phyloP scores from a whole-genome alignment of 2,797 vertebrate genomes.

The Notamacropus eugenii region DNA sequence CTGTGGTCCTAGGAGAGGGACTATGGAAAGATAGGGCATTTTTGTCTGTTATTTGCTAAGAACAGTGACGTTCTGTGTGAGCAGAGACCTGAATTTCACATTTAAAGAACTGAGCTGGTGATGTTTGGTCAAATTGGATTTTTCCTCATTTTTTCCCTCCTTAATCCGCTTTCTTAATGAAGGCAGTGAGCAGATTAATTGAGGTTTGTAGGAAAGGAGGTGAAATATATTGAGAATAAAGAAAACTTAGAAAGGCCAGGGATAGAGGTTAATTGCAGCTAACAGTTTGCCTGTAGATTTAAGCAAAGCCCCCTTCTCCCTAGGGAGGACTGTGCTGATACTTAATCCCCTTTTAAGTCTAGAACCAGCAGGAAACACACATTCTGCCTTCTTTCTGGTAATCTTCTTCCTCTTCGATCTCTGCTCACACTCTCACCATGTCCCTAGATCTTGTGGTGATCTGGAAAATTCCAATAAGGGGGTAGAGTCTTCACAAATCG shows the following conservation, averaged over 20 bases:
- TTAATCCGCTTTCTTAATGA: constrained; percentile 44
- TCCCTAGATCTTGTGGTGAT: background rate
- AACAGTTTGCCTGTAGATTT: constrained; percentile 20
- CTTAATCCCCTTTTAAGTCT: constrained; percentile 27
- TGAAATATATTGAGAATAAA: background rate
- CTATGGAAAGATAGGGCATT: constrained; percentile 32
- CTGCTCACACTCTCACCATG: background rate
- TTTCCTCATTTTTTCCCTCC: constrained; percentile 27
- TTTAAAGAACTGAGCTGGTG: constrained; percentile 42
- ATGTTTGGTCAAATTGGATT: constrained; percentile 47
- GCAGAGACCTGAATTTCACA: constrained; percentile 16
- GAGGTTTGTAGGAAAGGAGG: background rate
- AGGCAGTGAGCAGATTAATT: constrained; percentile 57
- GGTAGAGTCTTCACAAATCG: background rate
- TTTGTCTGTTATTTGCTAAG: constrained; percentile 31
- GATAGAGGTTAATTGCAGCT: constrained; percentile 17
- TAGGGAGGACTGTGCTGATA: constrained; percentile 15
- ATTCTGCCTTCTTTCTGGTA: constrained; percentile 19
- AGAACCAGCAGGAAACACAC: constrained; percentile 26
- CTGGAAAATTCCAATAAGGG: background rate
- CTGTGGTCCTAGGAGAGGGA: constrained; percentile 44
- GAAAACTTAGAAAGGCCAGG: constrained; percentile 2
- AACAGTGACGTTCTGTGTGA: background rate
- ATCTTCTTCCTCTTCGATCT: constrained; percentile 13
- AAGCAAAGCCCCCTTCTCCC: constrained; percentile 46